These are phyloP conservation scores for Polypedilum vanderplanki DNA, from an alignment of 1,140 invertebrate genomes.

Conservation along the genomic window DNA sequence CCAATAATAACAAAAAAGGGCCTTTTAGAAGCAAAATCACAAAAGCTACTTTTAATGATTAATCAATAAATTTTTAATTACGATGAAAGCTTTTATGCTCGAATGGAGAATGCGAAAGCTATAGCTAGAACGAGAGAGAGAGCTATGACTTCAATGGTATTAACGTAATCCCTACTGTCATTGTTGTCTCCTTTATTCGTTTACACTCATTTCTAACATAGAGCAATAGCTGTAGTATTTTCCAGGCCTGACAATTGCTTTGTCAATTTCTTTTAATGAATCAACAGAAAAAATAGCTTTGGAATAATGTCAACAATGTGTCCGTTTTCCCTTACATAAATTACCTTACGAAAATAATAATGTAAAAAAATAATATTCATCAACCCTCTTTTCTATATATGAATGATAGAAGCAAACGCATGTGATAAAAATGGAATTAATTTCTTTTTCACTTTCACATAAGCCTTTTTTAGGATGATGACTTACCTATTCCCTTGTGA, in stretches of 20 bases:
- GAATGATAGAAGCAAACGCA: no score
- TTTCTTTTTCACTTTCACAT: not conserved
- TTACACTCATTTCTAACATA: not conserved
- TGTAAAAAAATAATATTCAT: no score
- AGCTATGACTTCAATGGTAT: not conserved
- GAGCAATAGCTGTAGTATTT: no score
- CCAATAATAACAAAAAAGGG: not conserved
- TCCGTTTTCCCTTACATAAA: not conserved
- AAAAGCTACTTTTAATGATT: not conserved
- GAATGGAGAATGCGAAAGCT: no score
- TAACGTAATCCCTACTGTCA: conserved; percentile 2
- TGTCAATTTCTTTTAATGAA: conserved; percentile 19
- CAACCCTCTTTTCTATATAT: no score
- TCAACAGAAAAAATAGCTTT: not conserved
- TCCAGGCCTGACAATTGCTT: not conserved
- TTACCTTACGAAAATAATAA: not conserved
- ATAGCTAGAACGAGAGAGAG: not conserved
- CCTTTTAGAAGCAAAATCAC: not conserved
- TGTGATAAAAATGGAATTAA: conserved; percentile 8
- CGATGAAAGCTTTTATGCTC: conserved; percentile 1
- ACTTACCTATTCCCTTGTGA: conserved; percentile 25
- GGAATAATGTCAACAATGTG: conserved; percentile 8
- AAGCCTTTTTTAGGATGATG: not conserved
- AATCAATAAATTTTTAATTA: conserved; percentile 20
- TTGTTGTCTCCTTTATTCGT: not conserved